phyloP scores from a whole-genome alignment of 2,888 invertebrate genomes.

The Lampropteryx suffumata region DNA sequence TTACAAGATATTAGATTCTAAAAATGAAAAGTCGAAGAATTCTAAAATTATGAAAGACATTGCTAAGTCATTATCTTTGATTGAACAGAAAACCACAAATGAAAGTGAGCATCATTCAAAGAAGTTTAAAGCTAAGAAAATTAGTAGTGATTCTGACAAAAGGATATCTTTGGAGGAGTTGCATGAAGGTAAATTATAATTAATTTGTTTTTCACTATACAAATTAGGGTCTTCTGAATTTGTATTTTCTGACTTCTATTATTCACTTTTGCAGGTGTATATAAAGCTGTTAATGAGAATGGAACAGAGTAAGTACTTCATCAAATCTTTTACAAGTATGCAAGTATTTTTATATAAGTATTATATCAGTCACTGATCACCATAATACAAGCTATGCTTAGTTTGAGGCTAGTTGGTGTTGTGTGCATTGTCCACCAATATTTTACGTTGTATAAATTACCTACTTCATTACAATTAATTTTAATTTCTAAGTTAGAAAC shows the following conservation, averaged over 20 bases:
- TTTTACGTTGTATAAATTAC: too few species aligned
- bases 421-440: too few species aligned
- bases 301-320: constrained; percentile 56
- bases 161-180: constrained; percentile 50
- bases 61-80: constrained; percentile 46
- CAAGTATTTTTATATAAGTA: too few species aligned
- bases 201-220: neutral
- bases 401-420: too few species aligned
- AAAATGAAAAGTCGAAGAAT: constrained; percentile 47
- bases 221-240: too few species aligned
- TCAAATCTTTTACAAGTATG: too few species aligned
- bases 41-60: constrained; percentile 47
- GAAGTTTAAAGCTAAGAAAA: constrained; percentile 17
- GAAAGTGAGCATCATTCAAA: constrained; percentile 24
- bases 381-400: too few species aligned
- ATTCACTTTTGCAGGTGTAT: constrained; percentile 55
- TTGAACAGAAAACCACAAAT: constrained; percentile 30
- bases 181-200: constrained; percentile 50
- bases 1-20: constrained; percentile 67
- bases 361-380: too few species aligned
- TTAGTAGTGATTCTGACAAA: constrained; percentile 31
- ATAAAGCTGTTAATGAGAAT: constrained; percentile 57
- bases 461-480: too few species aligned
- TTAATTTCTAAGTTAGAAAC: too few species aligned
- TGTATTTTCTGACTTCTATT: neutral